Conservation (phyloP, 2,888 invertebrate genomes). For the Acronicta psi region DNA sequence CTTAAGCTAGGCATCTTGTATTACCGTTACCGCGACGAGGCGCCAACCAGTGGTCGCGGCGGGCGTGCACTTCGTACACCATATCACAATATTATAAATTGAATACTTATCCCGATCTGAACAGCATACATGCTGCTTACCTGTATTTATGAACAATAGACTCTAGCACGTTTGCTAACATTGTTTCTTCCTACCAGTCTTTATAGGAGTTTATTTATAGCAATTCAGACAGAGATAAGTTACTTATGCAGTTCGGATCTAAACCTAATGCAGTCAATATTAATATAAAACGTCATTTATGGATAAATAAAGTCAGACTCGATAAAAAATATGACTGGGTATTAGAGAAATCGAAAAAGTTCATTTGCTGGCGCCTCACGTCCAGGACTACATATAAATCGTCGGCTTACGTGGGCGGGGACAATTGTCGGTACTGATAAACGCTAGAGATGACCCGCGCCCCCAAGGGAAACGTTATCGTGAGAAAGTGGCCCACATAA, state of each 20-base stretch:
- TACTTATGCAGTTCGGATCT: constrained; percentile 6
- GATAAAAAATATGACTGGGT: constrained; percentile 11
- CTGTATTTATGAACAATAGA: constrained; percentile 30
- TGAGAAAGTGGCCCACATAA: constrained; percentile 61
- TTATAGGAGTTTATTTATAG: constrained; percentile 18
- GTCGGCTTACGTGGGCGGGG: constrained; percentile 72
- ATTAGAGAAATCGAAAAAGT: constrained; percentile 55
- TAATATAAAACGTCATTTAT: constrained; percentile 4
- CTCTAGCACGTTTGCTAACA: constrained; percentile 18
- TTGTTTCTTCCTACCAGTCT: constrained; percentile 29
- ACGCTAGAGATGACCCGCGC: constrained; percentile 65
- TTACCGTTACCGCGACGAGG: constrained; percentile 85
- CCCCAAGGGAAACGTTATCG: constrained; percentile 62
- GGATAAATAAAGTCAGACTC: constrained; percentile 6
- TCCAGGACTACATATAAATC: constrained; percentile 71
- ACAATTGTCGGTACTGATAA: constrained; percentile 74
- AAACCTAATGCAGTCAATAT: background rate
- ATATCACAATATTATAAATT: constrained; percentile 62
- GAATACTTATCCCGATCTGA: constrained; percentile 48
- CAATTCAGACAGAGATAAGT: constrained; percentile 4
- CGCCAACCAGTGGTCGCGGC: constrained; percentile 71
- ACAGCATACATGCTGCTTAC: constrained; percentile 38
- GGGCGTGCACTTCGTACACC: constrained; percentile 50
- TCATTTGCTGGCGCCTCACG: constrained; percentile 67
- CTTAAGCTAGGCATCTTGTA: constrained; percentile 82